Evolutionary conservation across 2,888 invertebrate genomes (phyloP).

Genomic region (Spodoptera picta): DNA sequence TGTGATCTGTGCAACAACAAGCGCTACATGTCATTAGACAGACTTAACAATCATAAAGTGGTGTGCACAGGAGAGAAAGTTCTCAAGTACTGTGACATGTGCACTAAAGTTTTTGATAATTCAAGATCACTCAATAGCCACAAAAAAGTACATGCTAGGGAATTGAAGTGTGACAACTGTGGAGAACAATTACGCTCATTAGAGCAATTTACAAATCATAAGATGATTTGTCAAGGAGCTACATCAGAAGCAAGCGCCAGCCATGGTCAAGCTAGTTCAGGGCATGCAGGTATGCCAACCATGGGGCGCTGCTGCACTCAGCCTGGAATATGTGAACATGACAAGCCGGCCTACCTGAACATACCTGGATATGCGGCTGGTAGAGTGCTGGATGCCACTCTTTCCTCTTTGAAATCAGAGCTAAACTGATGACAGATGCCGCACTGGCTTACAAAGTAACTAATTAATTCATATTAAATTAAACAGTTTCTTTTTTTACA

Average conservation of each 20-base stretch:
- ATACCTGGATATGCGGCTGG: constrained; percentile 86
- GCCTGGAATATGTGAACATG: constrained; percentile 86
- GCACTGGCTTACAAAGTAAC: constrained; percentile 56
- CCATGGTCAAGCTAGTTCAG: constrained; percentile 66
- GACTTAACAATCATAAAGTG: constrained; percentile 87
- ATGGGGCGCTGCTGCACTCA: constrained; percentile 83
- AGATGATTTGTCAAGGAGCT: constrained; percentile 81
- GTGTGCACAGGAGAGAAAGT: constrained; percentile 87
- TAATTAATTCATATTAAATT: constrained; percentile 61
- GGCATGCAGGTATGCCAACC: constrained; percentile 52
- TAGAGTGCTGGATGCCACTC: constrained; percentile 83
- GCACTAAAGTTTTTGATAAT: constrained; percentile 87
- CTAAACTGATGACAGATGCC: constrained; percentile 77
- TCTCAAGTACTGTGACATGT: constrained; percentile 88
- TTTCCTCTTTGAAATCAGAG: constrained; percentile 85
- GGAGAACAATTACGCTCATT: constrained; percentile 86
- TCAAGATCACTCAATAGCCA: constrained; percentile 87
- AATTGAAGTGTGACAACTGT: constrained; percentile 86
- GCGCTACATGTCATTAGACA: constrained; percentile 86
- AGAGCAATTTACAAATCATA: constrained; percentile 86
- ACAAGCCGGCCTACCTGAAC: constrained; percentile 86
- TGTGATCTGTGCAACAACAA: constrained; percentile 88
- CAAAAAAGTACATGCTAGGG: constrained; percentile 87
- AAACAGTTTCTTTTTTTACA: constrained; percentile 80
- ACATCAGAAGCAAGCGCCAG: constrained; percentile 73